phyloP scores from a whole-genome alignment of 2,888 invertebrate species.

The Frankliniella fusca region DNA sequence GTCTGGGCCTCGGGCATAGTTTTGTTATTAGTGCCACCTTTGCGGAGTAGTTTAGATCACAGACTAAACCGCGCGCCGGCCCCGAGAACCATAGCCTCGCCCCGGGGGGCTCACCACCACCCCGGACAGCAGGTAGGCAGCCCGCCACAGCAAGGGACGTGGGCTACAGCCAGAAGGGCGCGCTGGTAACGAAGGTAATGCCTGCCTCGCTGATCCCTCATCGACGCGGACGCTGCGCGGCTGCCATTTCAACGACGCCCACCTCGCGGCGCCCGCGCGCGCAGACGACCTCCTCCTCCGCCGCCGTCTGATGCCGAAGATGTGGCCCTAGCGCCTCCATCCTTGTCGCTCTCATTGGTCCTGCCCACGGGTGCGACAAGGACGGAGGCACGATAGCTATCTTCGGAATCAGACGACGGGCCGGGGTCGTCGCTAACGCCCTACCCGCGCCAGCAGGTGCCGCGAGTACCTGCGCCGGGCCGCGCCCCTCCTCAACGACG shows the following conservation, averaged over 20 bases:
- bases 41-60: slow-evolving; percentile 10
- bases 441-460: no score
- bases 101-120: no score
- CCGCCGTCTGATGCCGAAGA: no score
- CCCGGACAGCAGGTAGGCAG: no score
- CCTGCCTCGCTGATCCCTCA: no score
- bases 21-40: slow-evolving; percentile 6
- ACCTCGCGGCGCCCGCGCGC: not conserved
- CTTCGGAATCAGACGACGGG: no score
- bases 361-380: no score
- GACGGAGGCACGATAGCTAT: no score
- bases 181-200: not conserved
- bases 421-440: not conserved
- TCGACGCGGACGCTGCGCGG: not conserved
- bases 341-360: no score
- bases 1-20: not conserved
- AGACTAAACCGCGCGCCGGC: not conserved
- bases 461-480: not conserved
- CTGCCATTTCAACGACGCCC: not conserved
- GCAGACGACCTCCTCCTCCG: not conserved
- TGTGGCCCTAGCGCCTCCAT: no score
- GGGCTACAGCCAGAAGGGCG: not conserved
- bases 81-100: no score
- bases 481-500: not conserved
- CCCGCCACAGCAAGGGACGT: no score